Percentiles rank a stretch among this genome's conserved stretches.
phyloP scores from a whole-genome alignment of 2,797 vertebrate species.

The Myotis findleyi region DNA sequence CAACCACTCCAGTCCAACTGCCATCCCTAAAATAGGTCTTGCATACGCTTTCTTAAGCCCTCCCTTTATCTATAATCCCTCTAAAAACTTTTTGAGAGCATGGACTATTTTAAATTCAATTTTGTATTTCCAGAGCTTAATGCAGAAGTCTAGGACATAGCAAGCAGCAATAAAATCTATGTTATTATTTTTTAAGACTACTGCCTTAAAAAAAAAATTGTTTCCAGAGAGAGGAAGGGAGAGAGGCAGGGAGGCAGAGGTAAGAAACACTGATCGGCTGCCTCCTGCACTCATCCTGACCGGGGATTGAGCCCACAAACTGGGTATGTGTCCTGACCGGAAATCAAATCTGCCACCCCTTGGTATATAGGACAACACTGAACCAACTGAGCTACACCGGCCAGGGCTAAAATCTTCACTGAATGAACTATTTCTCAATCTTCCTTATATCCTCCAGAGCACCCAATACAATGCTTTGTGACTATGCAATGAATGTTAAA shows the following conservation, averaged over 20 bases:
- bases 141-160: neutral
- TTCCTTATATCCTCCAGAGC: neutral
- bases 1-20: neutral
- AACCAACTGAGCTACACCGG: neutral
- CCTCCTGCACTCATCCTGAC: neutral
- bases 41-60: neutral
- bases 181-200: neutral
- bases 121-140: slow-evolving; percentile 38
- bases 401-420: slow-evolving; percentile 2
- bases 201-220: neutral
- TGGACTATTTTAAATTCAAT: neutral
- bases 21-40: neutral
- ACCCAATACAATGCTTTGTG: neutral
- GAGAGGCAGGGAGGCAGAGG: neutral
- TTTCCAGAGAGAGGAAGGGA: neutral
- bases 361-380: neutral
- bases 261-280: neutral
- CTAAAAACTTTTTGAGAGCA: neutral
- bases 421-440: slow-evolving; percentile 23
- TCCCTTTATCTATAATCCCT: neutral
- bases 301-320: too few relatives aligned
- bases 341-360: neutral
- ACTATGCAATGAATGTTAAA: neutral
- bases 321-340: neutral
- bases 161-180: slow-evolving; percentile 35